Base-by-base conservation (phyloP, 2,888 invertebrate species). In the Limnephilus rhombicus region DNA sequence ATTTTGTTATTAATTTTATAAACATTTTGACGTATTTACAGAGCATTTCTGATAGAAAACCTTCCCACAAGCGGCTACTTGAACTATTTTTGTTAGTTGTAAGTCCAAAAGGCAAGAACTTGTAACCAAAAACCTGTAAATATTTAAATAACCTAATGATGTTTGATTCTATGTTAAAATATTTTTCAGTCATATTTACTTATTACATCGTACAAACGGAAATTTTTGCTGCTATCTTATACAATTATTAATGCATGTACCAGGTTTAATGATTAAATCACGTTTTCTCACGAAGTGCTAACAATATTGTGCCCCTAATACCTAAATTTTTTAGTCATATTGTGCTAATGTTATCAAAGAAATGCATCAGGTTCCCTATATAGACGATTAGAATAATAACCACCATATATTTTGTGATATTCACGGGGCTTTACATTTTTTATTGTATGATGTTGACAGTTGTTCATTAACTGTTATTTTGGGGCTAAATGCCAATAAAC, bases 101-200 rank as follows among this genome's bases (percentile, higher is more conserved):
- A 68, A 68, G 68, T 68, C 24, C 24, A 83, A 15, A 34, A 83
- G 24, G 13, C 24, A 34, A n/a, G 83, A 18, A 86, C 37, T 86
- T 86, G n/a, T 49, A 86, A 86, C 45, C 13, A 29, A 49, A 37
- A 3, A 29, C 18, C 86, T 49, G 29, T 45, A 86, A 86, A 86
- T 86, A 49, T 86, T 53, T 31, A 45, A 86, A 86, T 86, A 86
- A 86, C 86, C 86, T 86, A 86, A 86, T 86, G 49, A n/a, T 86
- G 29, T 86, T 68, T 68, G 68, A 68, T 68, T 68, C 68, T 9
- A 24, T 68, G 68, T 68, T 24, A 68, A 68, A 68, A 68, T 68
- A 68, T 9, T 68, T 68, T 68, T n/a, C 24, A 2, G 24, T 68
- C 68, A 68, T 24, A 68, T 24, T 68, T 24, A 68, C 68, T n/a